phyloP scores from a whole-genome alignment of 1,140 invertebrate species.

The Panonychus citri region DNA sequence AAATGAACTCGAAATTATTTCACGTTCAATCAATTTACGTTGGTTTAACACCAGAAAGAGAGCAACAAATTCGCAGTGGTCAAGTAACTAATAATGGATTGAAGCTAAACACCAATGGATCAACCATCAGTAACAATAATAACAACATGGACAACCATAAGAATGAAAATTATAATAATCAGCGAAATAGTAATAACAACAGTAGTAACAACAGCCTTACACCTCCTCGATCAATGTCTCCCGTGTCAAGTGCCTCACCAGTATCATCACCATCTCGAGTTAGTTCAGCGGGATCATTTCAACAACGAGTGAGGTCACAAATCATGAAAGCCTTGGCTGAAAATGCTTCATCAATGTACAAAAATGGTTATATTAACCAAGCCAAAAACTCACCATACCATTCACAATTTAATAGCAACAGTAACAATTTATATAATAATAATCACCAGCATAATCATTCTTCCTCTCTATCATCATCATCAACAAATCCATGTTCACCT shows the following conservation, averaged over 20 bases:
- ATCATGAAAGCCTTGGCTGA: slow-evolving; percentile 37
- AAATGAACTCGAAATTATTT: slow-evolving; percentile 68
- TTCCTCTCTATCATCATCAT: background rate
- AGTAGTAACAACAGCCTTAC: background rate
- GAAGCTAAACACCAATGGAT: no score
- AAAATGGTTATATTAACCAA: slow-evolving; percentile 3
- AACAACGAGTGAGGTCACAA: slow-evolving; percentile 15
- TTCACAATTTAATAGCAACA: no score
- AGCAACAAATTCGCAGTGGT: slow-evolving; percentile 17
- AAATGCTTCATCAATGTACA: slow-evolving; percentile 51
- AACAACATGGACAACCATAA: no score
- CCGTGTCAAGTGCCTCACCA: background rate
- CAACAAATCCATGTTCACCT: background rate
- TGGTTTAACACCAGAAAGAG: slow-evolving; percentile 29
- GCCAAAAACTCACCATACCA: background rate
- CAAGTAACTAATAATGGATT: background rate
- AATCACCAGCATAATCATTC: background rate
- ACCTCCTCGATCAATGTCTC: background rate
- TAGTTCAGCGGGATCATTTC: slow-evolving; percentile 6
- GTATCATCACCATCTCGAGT: slow-evolving; percentile 5
- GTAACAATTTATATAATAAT: no score
- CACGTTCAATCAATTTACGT: slow-evolving; percentile 70
- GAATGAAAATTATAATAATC: background rate
- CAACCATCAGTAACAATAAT: no score
- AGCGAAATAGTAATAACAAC: background rate